Conservation (phyloP, 2,888 invertebrate genomes). For the Venusia cambrica region DNA sequence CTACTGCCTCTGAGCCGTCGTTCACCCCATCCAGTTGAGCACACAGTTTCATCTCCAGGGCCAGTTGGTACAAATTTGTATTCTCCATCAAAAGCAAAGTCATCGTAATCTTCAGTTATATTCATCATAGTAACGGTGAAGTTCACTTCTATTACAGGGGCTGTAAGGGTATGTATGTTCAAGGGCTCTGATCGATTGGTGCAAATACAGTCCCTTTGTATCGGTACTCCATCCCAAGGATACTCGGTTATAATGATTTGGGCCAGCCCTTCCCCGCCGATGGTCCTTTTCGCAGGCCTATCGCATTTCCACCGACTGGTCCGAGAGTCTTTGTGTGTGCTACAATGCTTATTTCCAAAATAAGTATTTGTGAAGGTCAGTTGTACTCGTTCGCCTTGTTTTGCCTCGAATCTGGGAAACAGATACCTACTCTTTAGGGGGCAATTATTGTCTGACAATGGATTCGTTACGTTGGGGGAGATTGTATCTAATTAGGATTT, state of each 20-base stretch:
- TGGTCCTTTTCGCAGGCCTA: conserved; percentile 66
- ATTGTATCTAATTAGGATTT: too few relatives aligned
- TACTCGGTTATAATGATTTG: conserved; percentile 85
- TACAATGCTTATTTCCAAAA: conserved; percentile 86
- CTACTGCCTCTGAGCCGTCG: conserved; percentile 85
- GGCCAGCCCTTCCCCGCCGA: conserved; percentile 77
- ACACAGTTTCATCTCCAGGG: conserved; percentile 80
- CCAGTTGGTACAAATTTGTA: conserved; percentile 83
- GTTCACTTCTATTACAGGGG: conserved; percentile 86
- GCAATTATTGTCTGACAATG: conserved; percentile 3
- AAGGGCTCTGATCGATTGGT: conserved; percentile 85
- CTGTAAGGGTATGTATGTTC: conserved; percentile 84
- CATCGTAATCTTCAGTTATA: conserved; percentile 89
- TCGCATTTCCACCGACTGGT: conserved; percentile 87
- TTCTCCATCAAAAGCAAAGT: conserved; percentile 89
- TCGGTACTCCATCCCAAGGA: conserved; percentile 85
- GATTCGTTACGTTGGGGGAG: conserved; percentile 1
- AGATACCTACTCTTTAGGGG: conserved; percentile 4
- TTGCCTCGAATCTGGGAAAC: conserved; percentile 83
- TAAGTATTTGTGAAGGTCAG: conserved; percentile 85
- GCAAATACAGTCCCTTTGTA: conserved; percentile 87
- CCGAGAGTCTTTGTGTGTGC: conserved; percentile 84
- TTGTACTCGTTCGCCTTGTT: conserved; percentile 84
- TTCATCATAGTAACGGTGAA: conserved; percentile 90
- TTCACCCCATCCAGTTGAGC: conserved; percentile 84